Evolutionary conservation across 2,113 vertebrate species (phyloP), one percentile per base, ranked within the genome.

Genomic region (Xiphias gladius): DNA sequence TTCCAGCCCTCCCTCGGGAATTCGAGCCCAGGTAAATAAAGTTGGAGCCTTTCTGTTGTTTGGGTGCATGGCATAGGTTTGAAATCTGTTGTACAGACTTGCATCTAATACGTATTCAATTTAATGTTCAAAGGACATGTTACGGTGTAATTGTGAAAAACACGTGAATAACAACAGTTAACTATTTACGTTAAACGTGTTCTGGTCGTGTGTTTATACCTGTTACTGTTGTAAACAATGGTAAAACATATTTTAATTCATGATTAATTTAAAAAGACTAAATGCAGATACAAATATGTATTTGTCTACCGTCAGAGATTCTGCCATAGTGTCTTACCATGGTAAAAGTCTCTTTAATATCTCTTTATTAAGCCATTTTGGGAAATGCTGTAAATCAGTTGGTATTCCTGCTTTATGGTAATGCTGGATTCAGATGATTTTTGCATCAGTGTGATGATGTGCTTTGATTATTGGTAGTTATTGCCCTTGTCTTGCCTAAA

Each of bases 1-100:
- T 92, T 90, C 1, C 84, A 97, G 97, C 96, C 97, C 96, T 97
- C 97, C 95, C 90, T 97, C 95, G 97, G 96, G 93, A 97, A 97
- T 93, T 95, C 96, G 94, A 98, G 97, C 95, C 97, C 97, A 97
- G 97, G 97, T 98, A 96, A 92, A 13, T 35, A 26, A 22, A 79
- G 12, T 59, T 68, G 24, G 4, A 55, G 3, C 17, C 24, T 55
- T 66, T 54, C 1, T 75, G 85, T 74, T 91, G 43, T 75, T 71
- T 66, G 65, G 7, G 5, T 71, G 17, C 22, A 30, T 57, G 12
- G 1, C 4, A 39, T 1, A 24, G 1, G 2, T 37, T 59, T 73
- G 10, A 46, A 7, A 17, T 46, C 7, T 8, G 1, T 28, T 64
- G 22, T 57, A 30, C 35, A 61, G 9, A 32, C 26, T 43, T 55